phyloP scores from a whole-genome alignment of 2,888 invertebrate genomes.

The Ethmia dodecea region DNA sequence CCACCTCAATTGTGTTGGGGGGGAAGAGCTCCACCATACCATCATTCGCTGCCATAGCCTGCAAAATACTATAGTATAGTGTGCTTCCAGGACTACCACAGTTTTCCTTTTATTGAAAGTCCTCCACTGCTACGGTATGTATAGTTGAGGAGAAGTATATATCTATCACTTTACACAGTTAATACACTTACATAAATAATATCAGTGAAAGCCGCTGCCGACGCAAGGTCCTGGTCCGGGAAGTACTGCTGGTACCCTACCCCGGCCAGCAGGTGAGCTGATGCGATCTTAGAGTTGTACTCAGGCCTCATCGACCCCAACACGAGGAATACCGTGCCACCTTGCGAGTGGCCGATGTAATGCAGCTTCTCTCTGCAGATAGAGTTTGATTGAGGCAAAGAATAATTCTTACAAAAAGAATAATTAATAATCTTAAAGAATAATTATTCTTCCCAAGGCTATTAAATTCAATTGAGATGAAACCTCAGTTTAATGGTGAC shows the following conservation, averaged over 20 bases:
- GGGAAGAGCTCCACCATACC: constrained; percentile 37
- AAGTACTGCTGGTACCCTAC: constrained; percentile 48
- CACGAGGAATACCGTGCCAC: constrained; percentile 50
- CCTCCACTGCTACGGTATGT: too few relatives aligned
- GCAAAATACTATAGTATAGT: too few relatives aligned
- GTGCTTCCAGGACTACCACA: too few relatives aligned
- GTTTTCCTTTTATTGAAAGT: too few relatives aligned
- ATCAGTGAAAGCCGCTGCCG: constrained; percentile 29
- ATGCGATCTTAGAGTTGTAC: constrained; percentile 46
- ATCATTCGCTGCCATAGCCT: background rate
- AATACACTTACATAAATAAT: constrained; percentile 52
- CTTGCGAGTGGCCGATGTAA: constrained; percentile 65
- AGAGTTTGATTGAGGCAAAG: too few relatives aligned
- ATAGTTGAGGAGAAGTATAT: too few relatives aligned
- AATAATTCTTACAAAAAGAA: too few relatives aligned
- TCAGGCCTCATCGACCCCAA: constrained; percentile 42
- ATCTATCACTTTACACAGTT: too few relatives aligned
- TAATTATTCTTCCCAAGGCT: too few relatives aligned
- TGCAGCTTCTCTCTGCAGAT: constrained; percentile 41
- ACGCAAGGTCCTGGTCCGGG: constrained; percentile 26
- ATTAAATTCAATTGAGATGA: too few relatives aligned
- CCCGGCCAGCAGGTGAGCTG: constrained; percentile 52
- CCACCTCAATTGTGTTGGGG: constrained; percentile 12
- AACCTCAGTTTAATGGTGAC: too few relatives aligned
- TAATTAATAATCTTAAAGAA: too few relatives aligned